Conservation (phyloP, 1,140 invertebrate species). For the Leptopilina clavipes region DNA sequence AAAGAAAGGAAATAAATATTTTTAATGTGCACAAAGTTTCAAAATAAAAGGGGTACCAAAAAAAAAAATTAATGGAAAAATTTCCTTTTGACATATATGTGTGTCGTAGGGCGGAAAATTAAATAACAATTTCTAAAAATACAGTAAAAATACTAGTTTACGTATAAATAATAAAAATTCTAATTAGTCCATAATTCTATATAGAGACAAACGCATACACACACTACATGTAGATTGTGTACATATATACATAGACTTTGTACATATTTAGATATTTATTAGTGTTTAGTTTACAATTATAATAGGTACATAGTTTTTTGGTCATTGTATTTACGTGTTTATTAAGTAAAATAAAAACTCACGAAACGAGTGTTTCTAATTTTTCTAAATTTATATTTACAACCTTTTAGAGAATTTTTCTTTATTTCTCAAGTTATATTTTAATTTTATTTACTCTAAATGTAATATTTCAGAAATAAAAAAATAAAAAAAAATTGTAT, state of each 20-base stretch:
- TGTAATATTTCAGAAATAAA: too few species aligned
- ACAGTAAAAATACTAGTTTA: neutral
- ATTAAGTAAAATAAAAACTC: neutral
- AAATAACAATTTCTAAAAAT: constrained; percentile 6
- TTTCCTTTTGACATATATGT: too few species aligned
- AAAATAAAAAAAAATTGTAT: too few species aligned
- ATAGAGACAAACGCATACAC: neutral
- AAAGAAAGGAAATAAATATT: neutral
- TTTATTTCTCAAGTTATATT: too few species aligned
- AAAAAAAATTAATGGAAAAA: neutral
- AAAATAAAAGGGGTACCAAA: neutral
- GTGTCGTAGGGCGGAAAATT: neutral
- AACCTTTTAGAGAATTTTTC: neutral
- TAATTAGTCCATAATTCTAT: neutral
- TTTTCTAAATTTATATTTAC: neutral
- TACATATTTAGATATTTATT: constrained; percentile 22
- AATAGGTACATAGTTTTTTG: neutral
- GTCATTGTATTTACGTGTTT: neutral
- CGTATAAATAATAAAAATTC: neutral
- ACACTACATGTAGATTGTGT: neutral
- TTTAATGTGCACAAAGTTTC: neutral
- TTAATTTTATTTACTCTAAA: too few species aligned
- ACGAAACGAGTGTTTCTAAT: neutral
- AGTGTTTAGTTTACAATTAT: neutral
- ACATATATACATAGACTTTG: constrained; percentile 23